Conservation (phyloP, 1,140 invertebrate genomes). For the Hyles euphorbiae region DNA sequence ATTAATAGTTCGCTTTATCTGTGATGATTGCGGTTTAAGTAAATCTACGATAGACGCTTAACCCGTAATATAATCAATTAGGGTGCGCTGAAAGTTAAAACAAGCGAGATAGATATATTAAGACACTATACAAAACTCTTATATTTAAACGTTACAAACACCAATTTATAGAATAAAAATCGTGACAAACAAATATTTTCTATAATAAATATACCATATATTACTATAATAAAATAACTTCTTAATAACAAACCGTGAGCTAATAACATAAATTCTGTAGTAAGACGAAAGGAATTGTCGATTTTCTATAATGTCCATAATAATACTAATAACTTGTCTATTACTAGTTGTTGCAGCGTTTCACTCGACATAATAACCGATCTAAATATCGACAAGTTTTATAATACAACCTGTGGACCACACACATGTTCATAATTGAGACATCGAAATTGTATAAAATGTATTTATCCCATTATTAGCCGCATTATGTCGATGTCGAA, state of each 20-base stretch:
- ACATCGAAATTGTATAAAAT: constrained; percentile 62
- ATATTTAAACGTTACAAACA: no score
- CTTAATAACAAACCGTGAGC: constrained; percentile 15
- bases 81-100: no score
- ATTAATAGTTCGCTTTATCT: no score
- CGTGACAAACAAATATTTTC: constrained; percentile 8
- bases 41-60: no score
- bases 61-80: no score
- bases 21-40: no score
- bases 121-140: no score
- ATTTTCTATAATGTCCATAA: constrained; percentile 46
- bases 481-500: background rate
- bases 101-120: no score
- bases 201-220: no score
- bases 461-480: constrained; percentile 31
- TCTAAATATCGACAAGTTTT: constrained; percentile 52
- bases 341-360: constrained; percentile 56
- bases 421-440: constrained; percentile 63
- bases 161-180: background rate
- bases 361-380: constrained; percentile 59
- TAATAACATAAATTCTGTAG: constrained; percentile 29
- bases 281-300: constrained; percentile 46
- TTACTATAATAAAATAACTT: constrained; percentile 5
- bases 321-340: constrained; percentile 57
- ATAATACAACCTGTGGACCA: constrained; percentile 42